Percentiles rank a stretch among this genome's conserved stretches.
Evolutionary conservation across 2,113 vertebrate genomes (phyloP).

Genomic region (Tachycineta bicolor): DNA sequence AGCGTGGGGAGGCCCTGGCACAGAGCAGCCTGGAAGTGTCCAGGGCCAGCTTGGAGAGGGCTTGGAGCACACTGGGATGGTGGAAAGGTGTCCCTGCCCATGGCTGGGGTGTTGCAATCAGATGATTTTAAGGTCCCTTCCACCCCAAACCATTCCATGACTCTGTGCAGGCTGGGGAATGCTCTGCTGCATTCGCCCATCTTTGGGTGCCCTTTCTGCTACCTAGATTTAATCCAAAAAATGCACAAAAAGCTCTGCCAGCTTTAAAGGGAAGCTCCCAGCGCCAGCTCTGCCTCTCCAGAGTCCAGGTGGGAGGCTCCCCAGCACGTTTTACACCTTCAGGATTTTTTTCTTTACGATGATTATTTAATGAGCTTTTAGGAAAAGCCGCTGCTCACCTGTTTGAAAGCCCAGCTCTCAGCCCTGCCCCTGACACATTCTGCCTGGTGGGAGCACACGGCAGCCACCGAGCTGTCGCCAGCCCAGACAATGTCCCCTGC

Average conservation of each 20-base stretch:
- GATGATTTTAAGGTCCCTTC: not conserved
- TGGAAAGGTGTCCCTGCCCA: not conserved
- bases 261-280: not conserved
- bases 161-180: not conserved
- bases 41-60: accelerated
- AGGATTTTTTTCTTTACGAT: not conserved
- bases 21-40: not conserved
- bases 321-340: not conserved
- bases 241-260: not conserved
- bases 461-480: not conserved
- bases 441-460: not conserved
- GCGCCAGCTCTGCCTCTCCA: not conserved
- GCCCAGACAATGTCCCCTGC: not conserved
- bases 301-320: not conserved
- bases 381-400: not conserved
- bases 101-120: not conserved
- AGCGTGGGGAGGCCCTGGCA: not conserved
- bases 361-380: not conserved
- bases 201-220: not conserved
- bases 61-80: accelerated
- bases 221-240: not conserved
- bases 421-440: not conserved
- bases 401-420: not conserved
- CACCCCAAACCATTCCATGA: not conserved
- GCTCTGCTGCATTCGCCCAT: not conserved